Evolutionary conservation across 1,140 invertebrate species (phyloP), one percentile per base, ranked within the genome.

Genomic region (Drosophila sp.): DNA sequence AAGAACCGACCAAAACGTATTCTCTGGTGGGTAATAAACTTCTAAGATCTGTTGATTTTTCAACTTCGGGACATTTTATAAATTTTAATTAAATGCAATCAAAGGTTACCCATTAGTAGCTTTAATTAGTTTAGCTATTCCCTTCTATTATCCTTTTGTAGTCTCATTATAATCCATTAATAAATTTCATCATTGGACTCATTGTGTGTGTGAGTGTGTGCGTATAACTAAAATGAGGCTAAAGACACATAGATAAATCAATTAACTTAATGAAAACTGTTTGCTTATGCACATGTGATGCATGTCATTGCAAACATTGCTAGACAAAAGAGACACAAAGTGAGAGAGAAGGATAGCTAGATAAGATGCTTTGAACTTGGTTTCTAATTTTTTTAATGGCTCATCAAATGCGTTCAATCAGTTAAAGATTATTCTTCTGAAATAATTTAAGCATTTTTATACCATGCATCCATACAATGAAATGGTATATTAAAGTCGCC

Each of bases 231-330:
- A 50, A 27, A 27, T 25, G 2, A 50, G 41, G 3, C 60, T 57
- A 29, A 25, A 8, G 44, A 38, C 47, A 47, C n/a, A 33, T 29
- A 33, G 66, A 6, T 55, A 60, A 82, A 78, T 83, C 77, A 83
- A 83, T 83, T 84, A 85, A 72, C 60, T 85, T 76, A 84, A 83
- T 83, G 80, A 83, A 84, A 68, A 72, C 65, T 76, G 44, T 67
- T 84, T 70, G 76, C 61, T 70, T 80, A 80, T 84, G 81, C 68
- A 83, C 71, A 80, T 76, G 67, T 63, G 65, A 54, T 63, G 47
- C 54, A 74, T 75, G 67, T 78, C 41, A 70, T 50, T 38, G 27
- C 32, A 44, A 11, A 57, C 35, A 54, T n/a, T 27, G 35, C 70
- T 47, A 67, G 27, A 60, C 65, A 30, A 50, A 50, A 27, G 8